Base-by-base conservation (phyloP, 2,888 invertebrate species). In the Acleris holmiana region DNA sequence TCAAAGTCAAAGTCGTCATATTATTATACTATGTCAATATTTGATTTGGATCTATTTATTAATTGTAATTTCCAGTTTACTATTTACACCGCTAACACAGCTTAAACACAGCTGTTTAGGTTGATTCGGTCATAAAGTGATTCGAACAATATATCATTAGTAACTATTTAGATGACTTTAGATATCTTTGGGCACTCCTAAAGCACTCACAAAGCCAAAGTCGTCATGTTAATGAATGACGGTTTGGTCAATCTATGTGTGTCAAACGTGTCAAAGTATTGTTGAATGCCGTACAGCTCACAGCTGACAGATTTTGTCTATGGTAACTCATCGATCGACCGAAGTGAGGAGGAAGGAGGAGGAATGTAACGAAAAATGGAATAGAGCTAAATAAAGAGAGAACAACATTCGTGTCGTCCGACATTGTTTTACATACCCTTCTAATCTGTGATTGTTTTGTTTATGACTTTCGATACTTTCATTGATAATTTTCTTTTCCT, bases 221-320 rank as follows among this genome's bases (percentile, higher is more conserved):
- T 35, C 10, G 29, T 48, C 48, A n/a, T 35, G n/a, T 15, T 10
- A 57, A 8, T 7, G 1, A 4, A 7, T 1, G 23, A 23, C 8
- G 4, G 29, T 29, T 25, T 29, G 29, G 29, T 29, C 29, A 29
- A 29, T 29, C 29, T 29, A 8, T 8, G 29, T 8, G 25, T 25
- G 25, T 25, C 25, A 25, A 25, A 8, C 8, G 15, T 57, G 56
- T 47, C 25, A 56, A 56, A 56, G 8, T 18, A 19, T 10, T 19
- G 25, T n/a, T 13, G 21, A 8, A 2, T 7, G 35, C 7, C 23
- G 7, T 25, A 25, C 23, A 23, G 4, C n/a, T n/a, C 5, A 8
- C 46, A 51, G 51, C 60, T 51, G 46, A 51, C 40, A 41, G 40
- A 44, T 47, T 6, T 64, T 59, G 58, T 64, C 64, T 64, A 59